phyloP scores from a whole-genome alignment of 1,140 invertebrate genomes.

The Lepidurus arcticus region DNA sequence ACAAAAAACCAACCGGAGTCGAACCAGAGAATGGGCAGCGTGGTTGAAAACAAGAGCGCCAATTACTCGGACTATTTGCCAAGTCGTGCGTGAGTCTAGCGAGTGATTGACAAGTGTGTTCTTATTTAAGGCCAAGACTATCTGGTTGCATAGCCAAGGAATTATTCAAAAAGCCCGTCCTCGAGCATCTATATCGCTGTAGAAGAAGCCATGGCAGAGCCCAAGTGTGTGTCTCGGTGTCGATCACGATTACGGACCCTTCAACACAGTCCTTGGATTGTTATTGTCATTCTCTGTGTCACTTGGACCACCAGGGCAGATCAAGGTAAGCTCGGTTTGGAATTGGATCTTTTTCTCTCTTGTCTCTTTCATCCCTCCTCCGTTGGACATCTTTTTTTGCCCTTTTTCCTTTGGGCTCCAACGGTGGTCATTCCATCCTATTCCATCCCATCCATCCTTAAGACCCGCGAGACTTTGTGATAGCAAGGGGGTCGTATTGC shows the following conservation, averaged over 20 bases:
- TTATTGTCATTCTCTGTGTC: conserved; percentile 22
- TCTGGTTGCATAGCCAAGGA: too few relatives aligned
- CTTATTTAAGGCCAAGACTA: too few relatives aligned
- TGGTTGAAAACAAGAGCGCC: neutral
- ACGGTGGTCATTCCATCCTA: too few relatives aligned
- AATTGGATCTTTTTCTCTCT: neutral
- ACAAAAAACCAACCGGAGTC: neutral
- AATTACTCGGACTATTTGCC: neutral
- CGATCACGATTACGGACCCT: conserved; percentile 18
- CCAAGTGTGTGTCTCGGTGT: conserved; percentile 20
- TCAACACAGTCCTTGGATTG: conserved; percentile 18
- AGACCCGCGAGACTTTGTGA: too few relatives aligned
- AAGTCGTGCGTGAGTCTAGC: neutral
- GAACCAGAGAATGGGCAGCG: neutral
- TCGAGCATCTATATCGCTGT: neutral
- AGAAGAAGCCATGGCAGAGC: neutral
- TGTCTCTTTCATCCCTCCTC: neutral
- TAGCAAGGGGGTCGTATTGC: too few relatives aligned
- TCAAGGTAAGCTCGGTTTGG: neutral
- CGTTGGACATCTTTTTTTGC: too few relatives aligned
- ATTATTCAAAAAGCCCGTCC: too few relatives aligned
- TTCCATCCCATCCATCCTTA: too few relatives aligned
- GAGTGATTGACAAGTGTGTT: neutral
- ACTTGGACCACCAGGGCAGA: conserved; percentile 20
- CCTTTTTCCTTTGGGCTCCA: too few relatives aligned